Percentiles rank a stretch among this genome's conserved stretches.
phyloP scores from a whole-genome alignment of 1,140 invertebrate genomes.

The Lasioglossum baleicum region DNA sequence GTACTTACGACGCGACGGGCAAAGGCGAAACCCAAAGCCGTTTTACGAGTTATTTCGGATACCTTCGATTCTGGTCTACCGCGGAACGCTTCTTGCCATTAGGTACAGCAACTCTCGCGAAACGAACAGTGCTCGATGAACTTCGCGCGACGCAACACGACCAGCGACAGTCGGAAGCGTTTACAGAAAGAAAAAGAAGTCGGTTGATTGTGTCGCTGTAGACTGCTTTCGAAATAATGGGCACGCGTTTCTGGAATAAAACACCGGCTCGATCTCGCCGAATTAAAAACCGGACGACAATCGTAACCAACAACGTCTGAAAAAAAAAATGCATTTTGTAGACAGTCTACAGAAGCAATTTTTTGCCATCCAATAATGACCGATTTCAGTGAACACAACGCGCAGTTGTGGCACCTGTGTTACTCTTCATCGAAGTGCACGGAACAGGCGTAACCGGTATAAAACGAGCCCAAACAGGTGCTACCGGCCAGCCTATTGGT shows the following conservation, averaged over 20 bases:
- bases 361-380: no score
- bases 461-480: constrained; percentile 12
- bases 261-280: constrained; percentile 20
- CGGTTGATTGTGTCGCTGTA: neutral
- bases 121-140: neutral
- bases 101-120: no score
- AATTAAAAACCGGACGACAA: constrained; percentile 35
- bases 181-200: constrained; percentile 48
- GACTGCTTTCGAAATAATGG: constrained; percentile 45
- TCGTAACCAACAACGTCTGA: constrained; percentile 18
- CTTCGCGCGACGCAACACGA: neutral
- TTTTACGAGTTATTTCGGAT: constrained; percentile 24
- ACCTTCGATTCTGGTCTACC: neutral
- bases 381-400: no score
- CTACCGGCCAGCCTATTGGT: neutral
- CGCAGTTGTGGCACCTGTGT: neutral
- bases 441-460: constrained; percentile 32
- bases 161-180: neutral
- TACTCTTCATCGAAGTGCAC: constrained; percentile 5
- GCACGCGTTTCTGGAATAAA: constrained; percentile 41
- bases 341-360: no score
- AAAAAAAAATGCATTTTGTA: neutral
- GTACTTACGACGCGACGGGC: neutral
- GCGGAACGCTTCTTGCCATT: neutral
- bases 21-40: constrained; percentile 3